phyloP scores from a whole-genome alignment of 1,140 invertebrate genomes.

The Lordiphosa collinella region DNA sequence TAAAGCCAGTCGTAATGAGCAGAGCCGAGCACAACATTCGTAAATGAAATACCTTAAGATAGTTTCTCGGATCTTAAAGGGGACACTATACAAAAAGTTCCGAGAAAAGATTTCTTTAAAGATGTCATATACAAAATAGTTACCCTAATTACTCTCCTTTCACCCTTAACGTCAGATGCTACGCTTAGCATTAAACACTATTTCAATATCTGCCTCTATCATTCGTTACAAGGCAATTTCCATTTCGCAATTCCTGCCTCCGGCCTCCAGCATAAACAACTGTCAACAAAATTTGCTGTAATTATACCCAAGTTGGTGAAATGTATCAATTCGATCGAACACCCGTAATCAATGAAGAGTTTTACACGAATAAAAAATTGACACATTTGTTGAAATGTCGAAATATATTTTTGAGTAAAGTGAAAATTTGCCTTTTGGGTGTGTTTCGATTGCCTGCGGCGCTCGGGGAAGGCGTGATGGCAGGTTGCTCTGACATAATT shows the following conservation, averaged over 20 bases:
- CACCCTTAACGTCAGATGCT: neutral
- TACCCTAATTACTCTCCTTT: too few species aligned
- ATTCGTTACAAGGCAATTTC: neutral
- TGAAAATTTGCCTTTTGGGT: constrained; percentile 8
- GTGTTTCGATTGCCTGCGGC: constrained; percentile 50
- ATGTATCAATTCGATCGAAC: too few species aligned
- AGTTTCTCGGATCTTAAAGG: too few species aligned
- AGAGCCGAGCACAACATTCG: too few species aligned
- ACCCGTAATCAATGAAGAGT: too few species aligned
- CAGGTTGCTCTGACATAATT: constrained; percentile 43
- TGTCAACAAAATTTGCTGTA: too few species aligned
- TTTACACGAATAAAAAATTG: constrained; percentile 24
- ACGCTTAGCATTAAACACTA: neutral
- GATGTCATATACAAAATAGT: too few species aligned
- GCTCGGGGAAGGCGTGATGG: neutral
- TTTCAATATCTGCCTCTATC: neutral
- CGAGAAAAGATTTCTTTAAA: too few species aligned
- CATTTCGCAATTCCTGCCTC: neutral
- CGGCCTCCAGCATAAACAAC: neutral
- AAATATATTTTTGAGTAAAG: constrained; percentile 32
- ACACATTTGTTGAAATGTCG: constrained; percentile 61
- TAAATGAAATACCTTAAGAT: too few species aligned
- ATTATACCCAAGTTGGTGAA: too few species aligned
- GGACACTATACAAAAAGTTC: too few species aligned
- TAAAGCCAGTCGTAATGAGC: too few species aligned